Percentiles rank a stretch among this genome's conserved stretches.
These are phyloP conservation scores for Philereme vetulata DNA, from an alignment of 2,888 invertebrate species.

Conservation along the genomic window DNA sequence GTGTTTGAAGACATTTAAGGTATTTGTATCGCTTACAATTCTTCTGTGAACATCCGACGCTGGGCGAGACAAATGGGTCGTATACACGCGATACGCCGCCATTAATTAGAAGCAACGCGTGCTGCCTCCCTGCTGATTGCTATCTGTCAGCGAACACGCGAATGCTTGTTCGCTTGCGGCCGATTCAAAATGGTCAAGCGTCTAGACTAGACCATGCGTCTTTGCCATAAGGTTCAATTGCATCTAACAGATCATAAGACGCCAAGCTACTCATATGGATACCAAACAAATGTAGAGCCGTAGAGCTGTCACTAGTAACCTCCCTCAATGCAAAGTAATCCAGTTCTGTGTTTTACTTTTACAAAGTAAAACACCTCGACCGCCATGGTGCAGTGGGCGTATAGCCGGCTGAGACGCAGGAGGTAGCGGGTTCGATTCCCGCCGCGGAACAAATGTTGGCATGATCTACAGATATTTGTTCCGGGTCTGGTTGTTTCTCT, in stretches of 20 bases:
- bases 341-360: too few species aligned
- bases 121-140: constrained; percentile 67
- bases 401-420: too few species aligned
- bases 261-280: constrained; percentile 14
- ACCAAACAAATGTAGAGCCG: constrained; percentile 17
- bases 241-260: background rate
- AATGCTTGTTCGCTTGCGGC: constrained; percentile 55
- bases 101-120: constrained; percentile 77
- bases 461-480: too few species aligned
- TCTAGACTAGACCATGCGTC: constrained; percentile 17
- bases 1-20: constrained; percentile 76
- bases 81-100: constrained; percentile 73
- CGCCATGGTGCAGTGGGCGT: too few species aligned
- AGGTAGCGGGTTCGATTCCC: too few species aligned
- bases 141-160: constrained; percentile 77
- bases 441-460: too few species aligned
- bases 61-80: constrained; percentile 70
- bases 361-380: too few species aligned
- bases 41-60: constrained; percentile 77
- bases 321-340: constrained; percentile 12
- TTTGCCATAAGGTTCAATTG: constrained; percentile 17
- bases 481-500: too few species aligned
- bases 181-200: constrained; percentile 23
- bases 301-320: constrained; percentile 22
- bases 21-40: constrained; percentile 80